Evolutionary conservation across 2,888 invertebrate genomes (phyloP).

Genomic region (Noctua pronuba): DNA sequence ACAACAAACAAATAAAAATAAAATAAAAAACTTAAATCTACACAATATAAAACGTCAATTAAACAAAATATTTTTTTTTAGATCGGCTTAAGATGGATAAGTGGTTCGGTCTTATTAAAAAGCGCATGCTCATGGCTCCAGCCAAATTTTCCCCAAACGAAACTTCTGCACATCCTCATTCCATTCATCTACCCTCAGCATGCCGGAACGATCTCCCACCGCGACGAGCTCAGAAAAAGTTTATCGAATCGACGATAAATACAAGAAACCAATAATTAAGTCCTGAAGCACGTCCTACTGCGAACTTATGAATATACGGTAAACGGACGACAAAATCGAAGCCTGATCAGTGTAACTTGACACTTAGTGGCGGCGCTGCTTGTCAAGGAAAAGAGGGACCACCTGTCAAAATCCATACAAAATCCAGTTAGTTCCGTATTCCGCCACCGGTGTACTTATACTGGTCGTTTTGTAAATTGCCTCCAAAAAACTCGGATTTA

Average conservation of each 20-base stretch:
- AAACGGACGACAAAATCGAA: constrained; percentile 60
- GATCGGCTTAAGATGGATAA: not conserved
- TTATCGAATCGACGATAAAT: constrained; percentile 62
- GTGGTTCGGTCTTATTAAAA: not conserved
- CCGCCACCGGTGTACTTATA: not conserved
- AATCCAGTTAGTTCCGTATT: not conserved
- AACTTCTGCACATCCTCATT: constrained; percentile 17
- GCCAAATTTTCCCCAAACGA: not conserved
- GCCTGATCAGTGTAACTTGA: constrained; percentile 8
- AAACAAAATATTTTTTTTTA: too few relatives aligned
- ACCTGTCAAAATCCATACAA: not conserved
- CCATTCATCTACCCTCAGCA: constrained; percentile 23
- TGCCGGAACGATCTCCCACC: constrained; percentile 60
- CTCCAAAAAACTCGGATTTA: constrained; percentile 35
- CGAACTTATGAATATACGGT: constrained; percentile 72
- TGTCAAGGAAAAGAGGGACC: not conserved
- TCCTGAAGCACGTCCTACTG: constrained; percentile 64
- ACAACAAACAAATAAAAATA: too few relatives aligned
- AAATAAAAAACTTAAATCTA: too few relatives aligned
- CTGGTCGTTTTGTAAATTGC: constrained; percentile 19
- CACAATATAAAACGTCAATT: too few relatives aligned
- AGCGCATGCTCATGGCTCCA: too few relatives aligned
- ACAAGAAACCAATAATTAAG: constrained; percentile 71
- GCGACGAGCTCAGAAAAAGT: constrained; percentile 57
- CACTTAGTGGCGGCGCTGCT: constrained; percentile 12